Percentiles rank a stretch among this genome's conserved stretches.
phyloP scores from a whole-genome alignment of 2,113 vertebrate species.

The Hydrolagus affinis region DNA sequence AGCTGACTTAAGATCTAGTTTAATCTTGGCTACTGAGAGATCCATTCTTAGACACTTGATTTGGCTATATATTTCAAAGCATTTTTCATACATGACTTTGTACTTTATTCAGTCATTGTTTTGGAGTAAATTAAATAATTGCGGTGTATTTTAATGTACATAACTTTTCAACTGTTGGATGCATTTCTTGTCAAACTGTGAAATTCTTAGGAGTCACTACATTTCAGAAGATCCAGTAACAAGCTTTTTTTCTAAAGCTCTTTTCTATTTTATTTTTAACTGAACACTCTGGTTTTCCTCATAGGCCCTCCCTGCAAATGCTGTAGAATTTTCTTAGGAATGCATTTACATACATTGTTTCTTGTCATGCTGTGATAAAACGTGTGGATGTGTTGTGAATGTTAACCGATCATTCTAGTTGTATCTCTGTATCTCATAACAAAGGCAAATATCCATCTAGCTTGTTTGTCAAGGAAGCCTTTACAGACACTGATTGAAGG shows the following conservation, averaged over 20 bases:
- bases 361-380: not conserved
- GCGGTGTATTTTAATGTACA: not conserved
- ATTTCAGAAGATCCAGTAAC: not conserved
- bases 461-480: too few species aligned
- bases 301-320: not conserved
- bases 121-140: not conserved
- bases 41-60: not conserved
- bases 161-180: not conserved
- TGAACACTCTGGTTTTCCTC: not conserved
- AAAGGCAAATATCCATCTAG: too few species aligned
- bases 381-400: too few species aligned
- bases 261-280: not conserved
- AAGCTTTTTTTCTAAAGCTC: not conserved
- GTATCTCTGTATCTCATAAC: too few species aligned
- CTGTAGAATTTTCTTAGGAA: not conserved
- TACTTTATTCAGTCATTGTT: not conserved
- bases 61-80: not conserved
- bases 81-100: not conserved
- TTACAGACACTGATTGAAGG: too few species aligned
- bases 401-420: too few species aligned
- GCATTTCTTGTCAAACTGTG: not conserved
- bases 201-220: not conserved
- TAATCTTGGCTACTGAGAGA: not conserved
- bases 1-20: not conserved
- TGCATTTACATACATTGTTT: not conserved